Evolutionary conservation across 2,888 invertebrate species (phyloP), one percentile per base, ranked within the genome.

Genomic region (Pachycephus smyrnensis): DNA sequence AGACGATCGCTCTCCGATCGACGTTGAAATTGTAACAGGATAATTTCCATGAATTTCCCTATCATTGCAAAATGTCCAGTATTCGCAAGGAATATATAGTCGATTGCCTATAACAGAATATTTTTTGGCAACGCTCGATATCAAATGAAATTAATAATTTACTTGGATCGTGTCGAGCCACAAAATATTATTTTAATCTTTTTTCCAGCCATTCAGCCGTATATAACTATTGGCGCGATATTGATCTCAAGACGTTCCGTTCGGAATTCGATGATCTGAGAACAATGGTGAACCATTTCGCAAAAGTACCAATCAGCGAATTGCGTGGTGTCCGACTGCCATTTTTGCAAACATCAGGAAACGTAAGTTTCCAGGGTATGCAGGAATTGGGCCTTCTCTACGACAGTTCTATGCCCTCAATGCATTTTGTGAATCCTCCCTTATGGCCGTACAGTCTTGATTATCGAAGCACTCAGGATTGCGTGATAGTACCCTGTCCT

Each of bases 371-470:
- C 89, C 88, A 92, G 79, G 93, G 94, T 79, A 93, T 95, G 87
- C 83, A 89, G 0, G 91, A 93, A 15, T 87, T 91, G 33, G 92
- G 91, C 0, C 90, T 95, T 4, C 79, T 86, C 1, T 96, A 95
- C 87, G 96, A 96, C 86, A 93, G 93, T 78, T 93, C 94, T 3
- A 94, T 95, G 94, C 93, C 94, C 0, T 93, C 94, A 0, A 89
- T 90, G 32, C 83, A 83, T 0, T 92, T 88, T 80, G 89, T 89
- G 12, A 82, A 92, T 77, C 93, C 93, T 37, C 93, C 93, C 31
- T 88, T 94, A 1, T 96, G 94, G 94, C 96, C 96, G 0, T 96
- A 95, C 89, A 95, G 95, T 1, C 88, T 95, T 77, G 94, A 96
- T 86, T 94, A 93, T 83, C 87, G 88, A 0, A 93, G 93, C 0